Conservation (phyloP, 2,888 invertebrate species). For the Oeneis ivallda region DNA sequence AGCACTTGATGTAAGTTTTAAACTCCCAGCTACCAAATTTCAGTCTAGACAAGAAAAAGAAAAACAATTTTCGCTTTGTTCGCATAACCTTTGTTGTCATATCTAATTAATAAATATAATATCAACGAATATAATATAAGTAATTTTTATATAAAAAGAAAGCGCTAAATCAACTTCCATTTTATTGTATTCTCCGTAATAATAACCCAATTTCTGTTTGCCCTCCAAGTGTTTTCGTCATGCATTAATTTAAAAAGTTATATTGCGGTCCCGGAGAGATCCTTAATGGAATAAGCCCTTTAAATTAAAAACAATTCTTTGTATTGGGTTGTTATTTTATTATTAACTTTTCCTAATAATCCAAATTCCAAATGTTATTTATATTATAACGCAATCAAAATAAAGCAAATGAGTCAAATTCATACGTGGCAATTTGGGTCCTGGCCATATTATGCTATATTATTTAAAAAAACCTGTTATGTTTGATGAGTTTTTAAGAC, state of each 20-base stretch:
- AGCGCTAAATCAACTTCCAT: slow-evolving; percentile 31
- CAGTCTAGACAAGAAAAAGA: not conserved
- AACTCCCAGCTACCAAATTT: too few species aligned
- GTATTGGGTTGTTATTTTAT: slow-evolving; percentile 27
- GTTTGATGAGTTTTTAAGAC: too few species aligned
- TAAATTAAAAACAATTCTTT: slow-evolving; percentile 34
- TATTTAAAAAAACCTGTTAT: too few species aligned
- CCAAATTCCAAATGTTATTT: too few species aligned
- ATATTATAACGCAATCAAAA: too few species aligned
- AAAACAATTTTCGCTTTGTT: not conserved
- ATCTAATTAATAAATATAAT: slow-evolving; percentile 5
- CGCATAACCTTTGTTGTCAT: not conserved
- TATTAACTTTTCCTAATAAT: not conserved
- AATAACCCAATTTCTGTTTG: slow-evolving; percentile 44
- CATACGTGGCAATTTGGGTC: too few species aligned
- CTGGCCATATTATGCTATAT: too few species aligned
- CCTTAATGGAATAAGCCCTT: slow-evolving; percentile 39
- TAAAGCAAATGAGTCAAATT: too few species aligned
- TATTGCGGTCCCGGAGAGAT: slow-evolving; percentile 56
- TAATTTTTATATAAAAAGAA: slow-evolving; percentile 30
- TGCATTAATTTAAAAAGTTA: slow-evolving; percentile 76
- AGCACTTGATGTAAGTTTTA: too few species aligned
- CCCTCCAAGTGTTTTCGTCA: slow-evolving; percentile 53
- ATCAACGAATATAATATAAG: not conserved
- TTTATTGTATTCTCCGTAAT: slow-evolving; percentile 39